phyloP scores from a whole-genome alignment of 2,888 invertebrate species.

The Girardia tigrina region DNA sequence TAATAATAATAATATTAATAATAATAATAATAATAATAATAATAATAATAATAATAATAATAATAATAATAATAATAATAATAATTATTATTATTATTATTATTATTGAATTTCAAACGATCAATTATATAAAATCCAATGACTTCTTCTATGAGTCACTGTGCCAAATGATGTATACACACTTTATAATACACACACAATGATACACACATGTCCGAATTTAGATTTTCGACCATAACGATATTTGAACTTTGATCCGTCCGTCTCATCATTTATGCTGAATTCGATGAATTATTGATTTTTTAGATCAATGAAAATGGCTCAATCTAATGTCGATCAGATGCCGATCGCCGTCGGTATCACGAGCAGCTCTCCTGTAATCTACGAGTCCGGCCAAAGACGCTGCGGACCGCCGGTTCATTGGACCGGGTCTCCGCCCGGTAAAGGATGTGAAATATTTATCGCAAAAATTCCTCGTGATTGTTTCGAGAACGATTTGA shows the following conservation, averaged over 20 bases:
- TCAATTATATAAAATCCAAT: neutral
- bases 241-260: constrained; percentile 11
- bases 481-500: constrained; percentile 61
- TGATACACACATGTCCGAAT: neutral
- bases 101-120: neutral
- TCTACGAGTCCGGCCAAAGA: constrained; percentile 68
- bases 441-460: constrained; percentile 58
- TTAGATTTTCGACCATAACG: neutral
- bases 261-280: constrained; percentile 6
- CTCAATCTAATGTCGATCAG: neutral
- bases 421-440: constrained; percentile 48
- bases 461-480: constrained; percentile 61
- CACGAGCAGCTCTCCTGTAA: constrained; percentile 48
- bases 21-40: neutral
- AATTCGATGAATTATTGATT: constrained; percentile 10
- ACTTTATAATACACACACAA: too few species aligned
- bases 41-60: neutral
- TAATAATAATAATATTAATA: neutral
- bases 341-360: too few species aligned
- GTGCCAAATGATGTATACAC: too few species aligned
- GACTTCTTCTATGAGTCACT: neutral
- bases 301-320: neutral
- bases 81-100: neutral
- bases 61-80: neutral
- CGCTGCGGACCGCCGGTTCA: constrained; percentile 58